Conservation (phyloP, 2,888 invertebrate species). For the Ophion obscuratus region DNA sequence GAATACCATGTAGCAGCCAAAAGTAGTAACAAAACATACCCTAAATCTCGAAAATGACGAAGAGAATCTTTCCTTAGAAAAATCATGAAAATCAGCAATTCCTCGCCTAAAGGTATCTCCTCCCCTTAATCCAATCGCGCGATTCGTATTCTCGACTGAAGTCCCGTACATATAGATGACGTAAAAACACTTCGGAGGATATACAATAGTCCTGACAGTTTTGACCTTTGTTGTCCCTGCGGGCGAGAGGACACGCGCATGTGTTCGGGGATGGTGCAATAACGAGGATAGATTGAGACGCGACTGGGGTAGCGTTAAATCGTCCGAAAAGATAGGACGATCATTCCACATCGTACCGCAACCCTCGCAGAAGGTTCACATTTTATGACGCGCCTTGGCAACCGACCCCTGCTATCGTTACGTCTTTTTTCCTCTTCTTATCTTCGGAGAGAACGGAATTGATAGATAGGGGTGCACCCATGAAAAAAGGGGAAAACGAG, state of each 20-base stretch:
- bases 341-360: slow-evolving; percentile 30
- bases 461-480: slow-evolving; percentile 9
- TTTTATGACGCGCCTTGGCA: slow-evolving; percentile 21
- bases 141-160: slow-evolving; percentile 18
- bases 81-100: no score
- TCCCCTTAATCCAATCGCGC: not conserved
- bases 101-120: no score
- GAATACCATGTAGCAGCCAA: no score
- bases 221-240: slow-evolving; percentile 25
- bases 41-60: no score
- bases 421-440: slow-evolving; percentile 6
- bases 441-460: slow-evolving; percentile 11
- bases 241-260: slow-evolving; percentile 9
- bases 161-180: slow-evolving; percentile 8
- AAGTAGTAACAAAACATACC: no score
- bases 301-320: slow-evolving; percentile 59
- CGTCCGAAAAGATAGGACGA: slow-evolving; percentile 62
- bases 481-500: not conserved
- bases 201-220: not conserved
- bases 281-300: slow-evolving; percentile 5
- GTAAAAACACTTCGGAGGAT: slow-evolving; percentile 18
- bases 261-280: not conserved
- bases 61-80: no score
- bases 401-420: slow-evolving; percentile 12
- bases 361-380: slow-evolving; percentile 19